Conservation (phyloP, 2,113 vertebrate genomes). For the Poeciliopsis occidentalis region DNA sequence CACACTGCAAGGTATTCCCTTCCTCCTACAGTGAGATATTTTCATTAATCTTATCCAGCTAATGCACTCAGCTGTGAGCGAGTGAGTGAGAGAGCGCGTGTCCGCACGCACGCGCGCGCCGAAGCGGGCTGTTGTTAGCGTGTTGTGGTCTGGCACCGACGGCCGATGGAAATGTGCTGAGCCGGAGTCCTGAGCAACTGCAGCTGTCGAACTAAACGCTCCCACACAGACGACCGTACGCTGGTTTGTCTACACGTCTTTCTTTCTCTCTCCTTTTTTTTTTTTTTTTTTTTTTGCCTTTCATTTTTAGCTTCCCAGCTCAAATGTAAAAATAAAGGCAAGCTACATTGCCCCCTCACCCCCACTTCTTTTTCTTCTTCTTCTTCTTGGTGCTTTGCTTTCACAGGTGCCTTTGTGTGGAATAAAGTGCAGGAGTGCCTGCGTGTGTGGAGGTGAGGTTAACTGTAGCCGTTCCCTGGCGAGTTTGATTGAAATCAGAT, state of each 20-base stretch:
- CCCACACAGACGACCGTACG: constrained; percentile 33
- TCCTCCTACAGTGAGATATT: constrained; percentile 52
- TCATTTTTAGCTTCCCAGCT: neutral
- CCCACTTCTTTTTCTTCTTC: too few species aligned
- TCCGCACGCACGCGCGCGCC: constrained; percentile 32
- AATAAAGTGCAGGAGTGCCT: constrained; percentile 10
- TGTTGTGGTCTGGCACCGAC: constrained; percentile 68
- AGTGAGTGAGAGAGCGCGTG: constrained; percentile 27
- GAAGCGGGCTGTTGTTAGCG: constrained; percentile 45
- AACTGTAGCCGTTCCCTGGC: constrained; percentile 32
- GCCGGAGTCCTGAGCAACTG: constrained; percentile 62
- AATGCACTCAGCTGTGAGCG: constrained; percentile 52
- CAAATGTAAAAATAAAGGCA: constrained; percentile 15
- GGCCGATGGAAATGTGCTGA: constrained; percentile 72
- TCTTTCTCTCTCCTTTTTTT: constrained; percentile 1
- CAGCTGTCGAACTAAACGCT: constrained; percentile 61
- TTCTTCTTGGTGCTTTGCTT: constrained; percentile 12
- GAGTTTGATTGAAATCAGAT: constrained; percentile 55
- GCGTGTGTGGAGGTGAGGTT: constrained; percentile 20
- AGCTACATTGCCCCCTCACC: neutral
- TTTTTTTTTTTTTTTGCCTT: neutral
- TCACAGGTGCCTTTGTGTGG: constrained; percentile 40
- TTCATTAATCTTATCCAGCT: constrained; percentile 63
- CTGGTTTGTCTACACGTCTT: constrained; percentile 5
- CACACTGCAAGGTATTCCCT: constrained; percentile 49